Conservation (phyloP, 2,888 invertebrate genomes). For the Luperina nickerlii region DNA sequence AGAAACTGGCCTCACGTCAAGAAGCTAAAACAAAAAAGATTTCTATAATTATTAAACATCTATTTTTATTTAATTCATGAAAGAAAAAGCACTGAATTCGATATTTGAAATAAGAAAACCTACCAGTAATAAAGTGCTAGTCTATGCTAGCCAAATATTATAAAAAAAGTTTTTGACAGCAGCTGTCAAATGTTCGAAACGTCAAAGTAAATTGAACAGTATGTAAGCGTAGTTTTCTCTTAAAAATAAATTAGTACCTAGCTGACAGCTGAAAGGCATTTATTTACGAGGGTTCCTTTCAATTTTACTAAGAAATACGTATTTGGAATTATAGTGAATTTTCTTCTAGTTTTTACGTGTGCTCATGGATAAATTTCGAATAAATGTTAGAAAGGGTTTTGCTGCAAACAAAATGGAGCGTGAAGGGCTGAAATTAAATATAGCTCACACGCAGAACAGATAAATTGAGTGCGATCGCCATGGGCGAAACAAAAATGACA, state of each 20-base stretch:
- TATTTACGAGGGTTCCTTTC: slow-evolving; percentile 54
- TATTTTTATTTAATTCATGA: not conserved
- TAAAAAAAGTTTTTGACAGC: slow-evolving; percentile 36
- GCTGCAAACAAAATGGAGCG: slow-evolving; percentile 5
- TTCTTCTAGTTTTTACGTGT: slow-evolving; percentile 29
- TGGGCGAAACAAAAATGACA: not conserved
- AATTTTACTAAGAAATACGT: slow-evolving; percentile 29
- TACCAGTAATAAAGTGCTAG: slow-evolving; percentile 7
- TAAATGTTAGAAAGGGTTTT: slow-evolving; percentile 27
- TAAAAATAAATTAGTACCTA: slow-evolving; percentile 51
- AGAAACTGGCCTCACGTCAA: too few species aligned
- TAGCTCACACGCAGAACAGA: not conserved
- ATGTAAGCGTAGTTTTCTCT: slow-evolving; percentile 23
- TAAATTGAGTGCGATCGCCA: not conserved
- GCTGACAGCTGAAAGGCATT: slow-evolving; percentile 56
- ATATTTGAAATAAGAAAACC: slow-evolving; percentile 19
- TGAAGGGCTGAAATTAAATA: slow-evolving; percentile 11
- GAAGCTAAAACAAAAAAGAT: not conserved
- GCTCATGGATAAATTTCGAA: slow-evolving; percentile 3
- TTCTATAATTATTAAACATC: not conserved
- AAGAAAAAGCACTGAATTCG: not conserved
- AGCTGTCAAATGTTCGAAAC: slow-evolving; percentile 38
- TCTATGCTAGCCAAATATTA: not conserved
- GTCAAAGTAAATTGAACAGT: slow-evolving; percentile 46
- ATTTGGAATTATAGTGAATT: slow-evolving; percentile 45